Percentiles rank a stretch among this genome's conserved stretches.
Conservation (phyloP, 2,888 invertebrate genomes). For the Gymnocheta viridis region DNA sequence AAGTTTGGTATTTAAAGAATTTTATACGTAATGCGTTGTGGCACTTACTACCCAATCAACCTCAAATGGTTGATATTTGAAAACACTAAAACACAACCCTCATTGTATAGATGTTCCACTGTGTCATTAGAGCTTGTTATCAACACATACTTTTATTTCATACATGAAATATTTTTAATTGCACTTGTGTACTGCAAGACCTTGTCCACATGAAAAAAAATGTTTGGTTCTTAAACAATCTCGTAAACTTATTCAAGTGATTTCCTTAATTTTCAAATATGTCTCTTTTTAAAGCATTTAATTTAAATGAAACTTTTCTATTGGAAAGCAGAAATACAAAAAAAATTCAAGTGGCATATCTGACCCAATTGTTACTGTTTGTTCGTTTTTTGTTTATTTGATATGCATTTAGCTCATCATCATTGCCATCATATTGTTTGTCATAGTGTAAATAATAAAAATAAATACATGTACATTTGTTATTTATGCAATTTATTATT, state of each 20-base stretch:
- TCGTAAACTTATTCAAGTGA: neutral
- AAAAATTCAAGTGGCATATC: neutral
- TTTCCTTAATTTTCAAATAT: neutral
- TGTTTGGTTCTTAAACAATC: no score
- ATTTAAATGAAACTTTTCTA: neutral
- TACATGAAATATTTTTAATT: no score
- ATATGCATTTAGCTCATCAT: slow-evolving; percentile 46
- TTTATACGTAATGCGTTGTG: no score
- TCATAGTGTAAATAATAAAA: slow-evolving; percentile 41
- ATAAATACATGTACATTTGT: neutral
- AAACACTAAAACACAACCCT: no score
- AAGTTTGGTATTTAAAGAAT: no score
- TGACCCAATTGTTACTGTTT: slow-evolving; percentile 45
- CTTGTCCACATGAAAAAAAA: no score
- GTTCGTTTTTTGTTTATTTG: slow-evolving; percentile 21
- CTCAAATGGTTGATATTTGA: no score
- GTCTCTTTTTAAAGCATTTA: neutral
- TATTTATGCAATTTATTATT: slow-evolving; percentile 65
- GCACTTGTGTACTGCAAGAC: no score
- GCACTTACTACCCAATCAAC: no score
- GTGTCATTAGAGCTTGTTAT: no score
- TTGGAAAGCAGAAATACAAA: neutral
- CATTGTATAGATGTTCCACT: no score
- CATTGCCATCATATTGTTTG: slow-evolving; percentile 51
- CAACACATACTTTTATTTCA: no score